Conservation (phyloP, 1,140 invertebrate species). For the Neelides sp. region DNA sequence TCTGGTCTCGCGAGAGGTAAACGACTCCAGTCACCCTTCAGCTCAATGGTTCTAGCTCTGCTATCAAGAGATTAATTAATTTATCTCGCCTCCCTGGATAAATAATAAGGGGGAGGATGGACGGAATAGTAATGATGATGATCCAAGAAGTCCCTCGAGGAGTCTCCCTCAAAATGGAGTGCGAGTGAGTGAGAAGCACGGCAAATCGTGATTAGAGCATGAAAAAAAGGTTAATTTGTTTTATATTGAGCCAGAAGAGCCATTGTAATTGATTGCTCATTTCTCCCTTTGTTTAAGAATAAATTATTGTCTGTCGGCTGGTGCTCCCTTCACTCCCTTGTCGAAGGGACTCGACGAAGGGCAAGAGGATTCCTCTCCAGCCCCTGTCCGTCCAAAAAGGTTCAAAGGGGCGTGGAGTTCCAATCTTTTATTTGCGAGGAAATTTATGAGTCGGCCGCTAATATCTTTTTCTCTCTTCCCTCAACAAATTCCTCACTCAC, state of each 20-base stretch:
- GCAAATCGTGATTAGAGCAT: conserved; percentile 29
- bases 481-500: conserved; percentile 19
- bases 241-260: conserved; percentile 26
- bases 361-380: neutral
- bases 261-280: conserved; percentile 31
- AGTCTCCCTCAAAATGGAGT: conserved; percentile 14
- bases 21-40: too few species aligned
- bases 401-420: conserved; percentile 29
- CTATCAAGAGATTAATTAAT: too few species aligned
- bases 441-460: conserved; percentile 31
- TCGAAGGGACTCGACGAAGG: neutral
- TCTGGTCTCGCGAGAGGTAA: too few species aligned
- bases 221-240: conserved; percentile 30
- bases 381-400: conserved; percentile 19
- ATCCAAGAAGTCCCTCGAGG: too few species aligned
- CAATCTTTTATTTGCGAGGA: conserved; percentile 32
- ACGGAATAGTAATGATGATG: too few species aligned
- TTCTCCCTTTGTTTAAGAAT: conserved; percentile 25
- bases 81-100: too few species aligned
- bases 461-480: conserved; percentile 30
- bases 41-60: too few species aligned
- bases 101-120: too few species aligned
- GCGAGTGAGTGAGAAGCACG: conserved; percentile 10
- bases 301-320: conserved; percentile 21
- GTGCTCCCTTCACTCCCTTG: neutral